These are phyloP conservation scores for Alligator sinensis DNA, from an alignment of 2,113 vertebrate species.

Conservation along the genomic window DNA sequence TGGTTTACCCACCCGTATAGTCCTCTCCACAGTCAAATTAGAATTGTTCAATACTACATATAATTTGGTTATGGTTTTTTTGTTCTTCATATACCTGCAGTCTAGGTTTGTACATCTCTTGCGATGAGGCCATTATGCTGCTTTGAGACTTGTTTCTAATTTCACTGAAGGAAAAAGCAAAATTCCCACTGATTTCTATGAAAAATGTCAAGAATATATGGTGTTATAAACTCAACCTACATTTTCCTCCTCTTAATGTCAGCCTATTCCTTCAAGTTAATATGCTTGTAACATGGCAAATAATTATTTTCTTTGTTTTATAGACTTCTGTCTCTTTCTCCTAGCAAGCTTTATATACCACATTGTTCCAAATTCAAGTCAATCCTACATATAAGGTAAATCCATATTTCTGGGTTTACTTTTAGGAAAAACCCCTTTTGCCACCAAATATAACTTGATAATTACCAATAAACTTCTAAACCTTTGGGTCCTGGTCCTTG, in stretches of 20 bases:
- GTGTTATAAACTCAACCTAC: neutral
- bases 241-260: neutral
- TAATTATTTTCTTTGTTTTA: neutral
- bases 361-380: too few relatives aligned
- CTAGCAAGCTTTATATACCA: neutral
- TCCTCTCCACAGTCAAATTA: neutral
- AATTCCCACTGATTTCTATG: neutral
- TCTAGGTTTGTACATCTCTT: neutral
- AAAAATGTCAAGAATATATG: neutral
- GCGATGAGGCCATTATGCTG: neutral
- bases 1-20: neutral
- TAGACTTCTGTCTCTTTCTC: neutral
- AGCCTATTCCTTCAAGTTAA: neutral
- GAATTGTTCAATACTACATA: neutral
- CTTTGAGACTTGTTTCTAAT: neutral
- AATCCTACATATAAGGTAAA: too few relatives aligned
- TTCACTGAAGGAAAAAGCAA: neutral
- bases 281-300: neutral
- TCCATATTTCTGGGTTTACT: too few relatives aligned
- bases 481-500: too few relatives aligned
- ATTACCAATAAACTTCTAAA: too few relatives aligned
- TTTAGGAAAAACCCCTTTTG: too few relatives aligned
- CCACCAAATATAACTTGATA: too few relatives aligned
- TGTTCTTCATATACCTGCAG: neutral
- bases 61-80: too few relatives aligned